Base-by-base conservation (phyloP, 1,140 invertebrate species). In the Solenopsis invicta region DNA sequence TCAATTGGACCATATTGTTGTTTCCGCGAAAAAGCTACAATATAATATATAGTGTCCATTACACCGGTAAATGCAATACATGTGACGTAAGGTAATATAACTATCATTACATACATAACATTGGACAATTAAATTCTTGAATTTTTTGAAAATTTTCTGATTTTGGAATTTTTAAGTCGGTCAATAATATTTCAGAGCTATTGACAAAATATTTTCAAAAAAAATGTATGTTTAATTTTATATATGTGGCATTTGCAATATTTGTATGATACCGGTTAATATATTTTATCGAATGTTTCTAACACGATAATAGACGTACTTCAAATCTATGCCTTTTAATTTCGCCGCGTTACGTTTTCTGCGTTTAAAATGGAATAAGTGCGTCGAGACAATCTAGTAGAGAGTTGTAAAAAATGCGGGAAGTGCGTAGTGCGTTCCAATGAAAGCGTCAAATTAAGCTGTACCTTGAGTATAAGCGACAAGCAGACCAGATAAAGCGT, bases 401-500 rank as follows among this genome's bases (percentile, higher is more conserved):
- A 76, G 37, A 62, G n/a, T 66, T 66, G 13, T n/a, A n/a, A 24
- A 54, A 71, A 50, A 37, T 66, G 5, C 12, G 45, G 54, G 5
- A 13, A 50, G 54, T n/a, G n/a, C n/a, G 9, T 18, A 1, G 3
- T 56, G 9, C 29, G 10, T 80, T 66, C n/a, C 13, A 8, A 50
- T 1, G 24, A 59, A 4, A 61, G 16, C 16, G 16, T 52, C 0
- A 3, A 56, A 72, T 56, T 37, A 13, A 48, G 1, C 16, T n/a
- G n/a, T 95, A 97, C 97, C 96, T 99, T 98, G n/a, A 98, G 96
- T 82, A 99, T 97, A 5, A 99, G 96, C 50, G 98, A 98, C 10
- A 99, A 96, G 91, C 98, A 99, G 52, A 99, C 98, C 6, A 99
- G 99, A 95, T 99, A 99, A 93, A 99, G 99, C 18, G 98, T 99